These are phyloP conservation scores for Plebejus argus DNA, from an alignment of 2,888 invertebrate species.

Conservation along the genomic window DNA sequence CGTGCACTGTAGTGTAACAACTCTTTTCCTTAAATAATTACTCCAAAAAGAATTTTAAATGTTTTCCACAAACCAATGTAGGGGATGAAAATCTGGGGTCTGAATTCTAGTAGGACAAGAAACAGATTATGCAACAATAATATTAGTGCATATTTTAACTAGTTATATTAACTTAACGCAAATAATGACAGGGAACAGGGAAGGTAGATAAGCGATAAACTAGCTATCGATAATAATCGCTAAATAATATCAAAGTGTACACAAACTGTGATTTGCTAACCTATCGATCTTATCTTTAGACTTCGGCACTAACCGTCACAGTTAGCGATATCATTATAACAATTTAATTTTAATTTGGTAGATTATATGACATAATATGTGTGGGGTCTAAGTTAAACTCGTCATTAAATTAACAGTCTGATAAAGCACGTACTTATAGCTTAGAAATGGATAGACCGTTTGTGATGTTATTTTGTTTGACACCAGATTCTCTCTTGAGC, in stretches of 20 bases:
- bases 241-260: background rate
- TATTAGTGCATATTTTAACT: background rate
- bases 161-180: background rate
- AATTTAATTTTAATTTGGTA: too few species aligned
- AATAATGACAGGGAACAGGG: constrained; percentile 2
- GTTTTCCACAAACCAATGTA: too few species aligned
- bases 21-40: too few species aligned
- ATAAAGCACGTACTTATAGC: too few species aligned
- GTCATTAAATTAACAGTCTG: too few species aligned
- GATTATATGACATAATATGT: too few species aligned
- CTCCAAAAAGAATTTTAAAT: too few species aligned
- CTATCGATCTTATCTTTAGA: background rate
- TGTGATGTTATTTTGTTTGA: background rate
- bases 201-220: constrained; percentile 5
- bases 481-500: background rate
- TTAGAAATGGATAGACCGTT: background rate
- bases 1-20: too few species aligned
- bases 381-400: too few species aligned
- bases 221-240: background rate
- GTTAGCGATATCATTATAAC: too few species aligned
- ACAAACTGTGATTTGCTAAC: background rate
- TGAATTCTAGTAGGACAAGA: background rate
- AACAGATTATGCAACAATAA: background rate
- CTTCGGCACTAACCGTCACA: too few species aligned
- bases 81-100: background rate